Percentiles rank a stretch among this genome's conserved stretches.
Evolutionary conservation across 2,113 vertebrate species (phyloP).

Genomic region (Spea bombifrons): DNA sequence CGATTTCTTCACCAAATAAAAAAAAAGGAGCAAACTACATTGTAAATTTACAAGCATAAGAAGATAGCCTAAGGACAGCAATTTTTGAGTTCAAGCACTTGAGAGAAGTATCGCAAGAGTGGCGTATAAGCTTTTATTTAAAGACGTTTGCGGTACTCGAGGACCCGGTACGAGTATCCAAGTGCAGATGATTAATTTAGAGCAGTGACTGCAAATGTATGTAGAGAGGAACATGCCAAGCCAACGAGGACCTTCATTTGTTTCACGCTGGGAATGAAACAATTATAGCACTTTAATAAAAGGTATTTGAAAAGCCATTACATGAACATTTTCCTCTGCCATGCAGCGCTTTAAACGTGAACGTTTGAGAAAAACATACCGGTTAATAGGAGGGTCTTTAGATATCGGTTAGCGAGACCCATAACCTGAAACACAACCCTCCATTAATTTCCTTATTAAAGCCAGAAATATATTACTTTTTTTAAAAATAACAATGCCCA

Average conservation of each 20-base stretch:
- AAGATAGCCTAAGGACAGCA: background rate
- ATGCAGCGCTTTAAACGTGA: background rate
- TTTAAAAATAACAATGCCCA: too few relatives aligned
- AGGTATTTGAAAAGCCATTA: background rate
- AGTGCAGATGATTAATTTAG: constrained; percentile 16
- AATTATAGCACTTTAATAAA: background rate
- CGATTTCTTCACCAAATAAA: background rate
- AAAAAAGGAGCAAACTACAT: background rate
- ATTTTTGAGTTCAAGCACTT: background rate
- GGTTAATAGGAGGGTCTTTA: background rate
- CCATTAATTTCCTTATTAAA: too few relatives aligned
- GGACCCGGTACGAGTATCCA: background rate
- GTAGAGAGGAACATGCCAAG: background rate
- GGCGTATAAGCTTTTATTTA: background rate
- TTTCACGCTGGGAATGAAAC: background rate
- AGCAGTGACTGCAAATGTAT: background rate
- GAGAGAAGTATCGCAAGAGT: background rate
- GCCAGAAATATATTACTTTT: too few relatives aligned
- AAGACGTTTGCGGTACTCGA: background rate
- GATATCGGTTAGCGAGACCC: background rate
- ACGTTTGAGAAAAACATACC: background rate
- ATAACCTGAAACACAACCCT: too few relatives aligned
- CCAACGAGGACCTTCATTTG: constrained; percentile 3
- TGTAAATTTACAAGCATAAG: background rate
- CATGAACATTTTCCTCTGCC: background rate